Evolutionary conservation across 92 coral and sea anemone genomes (phyloP).

Genomic region (Parazoanthus darwini): DNA sequence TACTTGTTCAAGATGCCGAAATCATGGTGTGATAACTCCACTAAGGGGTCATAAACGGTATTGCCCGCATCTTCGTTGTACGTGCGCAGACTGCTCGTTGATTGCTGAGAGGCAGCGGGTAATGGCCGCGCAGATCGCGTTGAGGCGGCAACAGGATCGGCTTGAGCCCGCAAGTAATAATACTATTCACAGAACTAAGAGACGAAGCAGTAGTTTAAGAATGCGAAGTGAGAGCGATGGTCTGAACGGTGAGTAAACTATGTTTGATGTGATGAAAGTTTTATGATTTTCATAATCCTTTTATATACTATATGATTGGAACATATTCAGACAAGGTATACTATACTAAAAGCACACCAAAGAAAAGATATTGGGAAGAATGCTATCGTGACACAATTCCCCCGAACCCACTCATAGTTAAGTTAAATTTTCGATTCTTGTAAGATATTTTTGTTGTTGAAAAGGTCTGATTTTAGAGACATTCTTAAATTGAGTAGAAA

Average conservation of each 20-base stretch:
- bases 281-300: background rate
- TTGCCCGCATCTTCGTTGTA: constrained; percentile 15
- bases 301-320: background rate
- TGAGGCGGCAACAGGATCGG: constrained; percentile 35
- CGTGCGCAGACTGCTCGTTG: constrained; percentile 28
- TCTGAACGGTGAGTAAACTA: background rate
- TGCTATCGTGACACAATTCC: too few relatives aligned
- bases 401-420: too few relatives aligned
- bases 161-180: background rate
- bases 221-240: background rate
- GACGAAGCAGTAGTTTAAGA: background rate
- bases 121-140: constrained; percentile 41
- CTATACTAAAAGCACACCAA: too few relatives aligned
- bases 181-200: background rate
- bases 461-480: too few relatives aligned
- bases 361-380: too few relatives aligned
- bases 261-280: too few relatives aligned
- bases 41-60: constrained; percentile 24
- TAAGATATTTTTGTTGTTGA: too few relatives aligned
- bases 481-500: too few relatives aligned
- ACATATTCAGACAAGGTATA: background rate
- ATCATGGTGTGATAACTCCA: constrained; percentile 29
- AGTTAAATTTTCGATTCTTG: too few relatives aligned
- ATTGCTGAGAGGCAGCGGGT: constrained; percentile 37
- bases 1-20: constrained; percentile 44